These are phyloP conservation scores for Kryphioiulus occultus DNA, from an alignment of 2,888 invertebrate species.

Conservation along the genomic window DNA sequence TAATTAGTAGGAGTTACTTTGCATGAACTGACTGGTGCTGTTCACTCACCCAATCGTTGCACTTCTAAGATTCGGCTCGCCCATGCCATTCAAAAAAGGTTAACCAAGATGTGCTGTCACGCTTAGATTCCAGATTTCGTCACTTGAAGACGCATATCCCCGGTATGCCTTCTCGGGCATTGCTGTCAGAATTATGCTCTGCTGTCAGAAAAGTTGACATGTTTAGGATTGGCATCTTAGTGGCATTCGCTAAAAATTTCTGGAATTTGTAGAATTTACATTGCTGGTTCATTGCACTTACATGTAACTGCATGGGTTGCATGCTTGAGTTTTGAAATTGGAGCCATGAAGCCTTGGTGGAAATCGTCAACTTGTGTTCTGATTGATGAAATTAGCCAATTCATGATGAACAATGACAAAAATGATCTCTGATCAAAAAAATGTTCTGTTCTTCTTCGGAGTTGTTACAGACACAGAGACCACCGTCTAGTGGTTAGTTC, in stretches of 20 bases:
- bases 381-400: too few relatives aligned
- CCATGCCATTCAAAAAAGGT: neutral
- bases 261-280: neutral
- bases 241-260: neutral
- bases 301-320: neutral
- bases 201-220: neutral
- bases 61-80: neutral
- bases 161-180: neutral
- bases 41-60: neutral
- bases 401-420: too few relatives aligned
- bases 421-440: too few relatives aligned
- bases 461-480: too few relatives aligned
- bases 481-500: too few relatives aligned
- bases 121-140: neutral
- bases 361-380: too few relatives aligned
- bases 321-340: too few relatives aligned
- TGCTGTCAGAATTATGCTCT: neutral
- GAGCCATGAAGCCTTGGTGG: too few relatives aligned
- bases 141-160: neutral
- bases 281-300: neutral
- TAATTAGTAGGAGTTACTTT: neutral
- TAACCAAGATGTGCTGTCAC: neutral
- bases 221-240: too few relatives aligned
- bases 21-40: neutral
- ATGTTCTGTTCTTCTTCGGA: too few relatives aligned